Base-by-base conservation (phyloP, 2,113 vertebrate genomes). In the Sinosuthora webbiana region DNA sequence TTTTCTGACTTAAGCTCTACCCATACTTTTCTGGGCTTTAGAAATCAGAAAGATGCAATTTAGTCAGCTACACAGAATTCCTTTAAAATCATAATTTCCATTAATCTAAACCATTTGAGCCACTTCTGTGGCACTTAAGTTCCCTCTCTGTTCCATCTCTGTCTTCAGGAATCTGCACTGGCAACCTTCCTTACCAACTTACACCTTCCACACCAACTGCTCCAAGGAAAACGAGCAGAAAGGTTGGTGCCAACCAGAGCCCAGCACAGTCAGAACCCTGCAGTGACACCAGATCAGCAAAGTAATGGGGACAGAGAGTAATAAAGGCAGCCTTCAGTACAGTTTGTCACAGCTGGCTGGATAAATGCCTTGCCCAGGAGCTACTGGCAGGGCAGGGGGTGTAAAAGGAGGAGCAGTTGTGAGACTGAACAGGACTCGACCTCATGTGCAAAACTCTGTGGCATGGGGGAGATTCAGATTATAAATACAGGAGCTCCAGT, bases 251-350 rank as follows among this genome's bases (percentile, higher is more conserved):
- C n/a, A 47, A 4, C 15, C 4, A 85, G 69, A 23, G 70, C 30
- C 44, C 81, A 86, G 74, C 28, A 35, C 6, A 67, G 28, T 67
- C 37, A 86, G n/a, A 89, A 73, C 41, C 74, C 35, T 47, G 18
- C 41, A 89, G 53, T 91, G 75, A 87, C 31, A 92, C 64, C 74
- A 93, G 96, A 91, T 93, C 57, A 93, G 47, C 65, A 65, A 81
- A 89, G 83, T 59, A 95, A 90, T 68, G 93, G 62, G 73, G 80
- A 53, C 44, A 82, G 78, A 71, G 67, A 81, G 65, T 50, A 91
- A 95, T 91, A 88, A 92, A 95, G 15, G 25, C 67, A 83, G 44
- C 18, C 41, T 41, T 41, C 41, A 41, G 13, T 41, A 13, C 41
- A 41, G 41, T 41, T 41, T 41, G 13, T 41, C 41, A 41, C 41